Base-by-base conservation (phyloP, 2,797 vertebrate genomes). In the Helarctos malayanus region DNA sequence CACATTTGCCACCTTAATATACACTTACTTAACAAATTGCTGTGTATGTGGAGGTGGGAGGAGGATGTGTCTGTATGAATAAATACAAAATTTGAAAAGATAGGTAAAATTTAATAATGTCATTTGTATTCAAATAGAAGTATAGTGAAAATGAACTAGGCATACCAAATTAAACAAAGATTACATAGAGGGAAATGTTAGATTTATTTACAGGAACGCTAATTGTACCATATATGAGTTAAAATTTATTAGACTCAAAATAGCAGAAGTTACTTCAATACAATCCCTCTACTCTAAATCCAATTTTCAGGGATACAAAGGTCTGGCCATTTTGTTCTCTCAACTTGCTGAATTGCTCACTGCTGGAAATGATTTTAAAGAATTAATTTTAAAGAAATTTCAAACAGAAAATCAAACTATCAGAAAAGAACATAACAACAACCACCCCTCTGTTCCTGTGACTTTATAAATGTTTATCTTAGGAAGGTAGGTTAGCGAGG, bases 281-380 rank as follows among this genome's bases (percentile, higher is more conserved):
- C 18, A 88, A 56, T 81, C 73, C 85, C 27, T 65, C 56, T 41
- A 82, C 7, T 82, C 83, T 96, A 95, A 89, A 95, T 73, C 23
- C 81, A 88, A 1, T 97, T 81, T 92, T 95, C 68, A 86, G 78
- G 68, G 86, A 95, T 41, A 94, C 88, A 91, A 93, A 86, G 19
- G 1, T 90, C 91, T 87, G 80, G 76, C 80, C 87, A 97, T 92
- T 95, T 97, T 92, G 41, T 92, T 93, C 95, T 95, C 84, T 79
- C 61, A 90, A 93, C 41, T 89, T 95, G 61, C 35, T 89, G 52
- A 96, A 93, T 61, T 95, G 63, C 15, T 76, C 81, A 92, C 68
- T 93, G 61, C 45, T 96, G 82, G 78, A 96, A 97, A 89, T 94
- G 4, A 96, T 91, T 97, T 97, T 94, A 95, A 98, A 97, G 79